Evolutionary conservation across 2,113 vertebrate genomes (phyloP), one percentile per base, ranked within the genome.

Genomic region (Dicerorhinus sumatrensis): DNA sequence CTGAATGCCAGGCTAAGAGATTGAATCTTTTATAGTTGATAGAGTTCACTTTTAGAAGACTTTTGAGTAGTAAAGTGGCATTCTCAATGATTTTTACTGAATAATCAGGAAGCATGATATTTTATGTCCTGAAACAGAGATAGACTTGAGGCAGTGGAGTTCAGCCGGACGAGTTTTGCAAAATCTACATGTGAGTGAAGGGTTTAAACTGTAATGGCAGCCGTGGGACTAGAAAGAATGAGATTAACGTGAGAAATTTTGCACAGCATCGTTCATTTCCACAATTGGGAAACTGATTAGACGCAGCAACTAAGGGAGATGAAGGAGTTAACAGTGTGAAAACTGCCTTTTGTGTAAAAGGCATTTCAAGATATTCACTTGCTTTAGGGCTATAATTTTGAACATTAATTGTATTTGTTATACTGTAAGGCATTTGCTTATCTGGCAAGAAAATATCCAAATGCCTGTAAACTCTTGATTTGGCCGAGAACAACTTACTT

Each of bases 361-460:
- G 11, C 58, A 73, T 84, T 79, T 92, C 33, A 83, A 85, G 10
- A 76, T 67, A 83, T 23, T 54, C 12, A 69, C 0, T 95, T 60
- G 29, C 63, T 76, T 90, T 76, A 72, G 13, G 72, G 39, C 2
- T 4, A 21, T 75, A 36, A 36, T 83, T 96, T 93, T 94, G 29
- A 86, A 62, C 82, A 85, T 69, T 62, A 95, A 94, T 94, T 97
- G 7, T 76, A 81, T 95, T 96, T 97, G 27, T 76, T 69, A 63
- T 73, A 85, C 73, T 67, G 1, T 54, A 77, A 89, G 39, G 39
- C 20, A 62, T 92, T 90, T 95, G 16, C 42, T 92, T 89, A 81
- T 81, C 42, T 51, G 42, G n/a, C 36, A 90, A 89, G 21, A 87
- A 95, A 86, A 54, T 58, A 90, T 83, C 20, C 31, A 94, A 60